phyloP scores from a whole-genome alignment of 2,797 vertebrate species.

The Oreochromis mossambicus region DNA sequence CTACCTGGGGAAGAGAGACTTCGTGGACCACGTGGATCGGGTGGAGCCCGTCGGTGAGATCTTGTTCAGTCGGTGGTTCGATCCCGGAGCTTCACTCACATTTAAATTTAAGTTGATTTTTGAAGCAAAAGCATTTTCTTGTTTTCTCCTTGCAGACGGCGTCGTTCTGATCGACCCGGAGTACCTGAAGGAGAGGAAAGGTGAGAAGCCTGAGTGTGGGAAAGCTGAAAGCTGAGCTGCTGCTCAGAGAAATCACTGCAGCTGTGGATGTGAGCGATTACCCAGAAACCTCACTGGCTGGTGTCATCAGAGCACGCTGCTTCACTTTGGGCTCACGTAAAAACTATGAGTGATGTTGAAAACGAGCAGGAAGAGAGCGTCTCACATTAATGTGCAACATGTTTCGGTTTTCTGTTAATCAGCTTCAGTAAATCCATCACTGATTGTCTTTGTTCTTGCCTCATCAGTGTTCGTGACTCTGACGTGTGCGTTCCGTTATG shows the following conservation, averaged over 20 bases:
- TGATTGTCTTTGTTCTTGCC: not conserved
- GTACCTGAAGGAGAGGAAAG: slow-evolving; percentile 93
- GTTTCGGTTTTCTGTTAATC: not conserved
- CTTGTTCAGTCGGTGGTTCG: not conserved
- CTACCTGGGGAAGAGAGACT: slow-evolving; percentile 95
- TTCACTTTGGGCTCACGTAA: rapidly evolving
- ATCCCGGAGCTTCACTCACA: not conserved
- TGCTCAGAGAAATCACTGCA: not conserved
- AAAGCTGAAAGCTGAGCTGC: not conserved
- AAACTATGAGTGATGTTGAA: not conserved
- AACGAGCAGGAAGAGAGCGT: not conserved
- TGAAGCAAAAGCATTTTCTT: not conserved
- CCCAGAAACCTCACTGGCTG: not conserved
- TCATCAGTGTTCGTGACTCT: slow-evolving; percentile 88
- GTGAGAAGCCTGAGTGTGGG: slow-evolving; percentile 32
- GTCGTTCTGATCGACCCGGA: slow-evolving; percentile 94
- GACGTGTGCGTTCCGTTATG: slow-evolving; percentile 97
- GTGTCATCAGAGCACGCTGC: not conserved
- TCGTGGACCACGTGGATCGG: slow-evolving; percentile 91
- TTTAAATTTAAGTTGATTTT: not conserved
- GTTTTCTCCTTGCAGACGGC: slow-evolving; percentile 76
- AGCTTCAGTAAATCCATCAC: not conserved
- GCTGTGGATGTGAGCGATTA: not conserved
- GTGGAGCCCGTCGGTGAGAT: slow-evolving; percentile 91
- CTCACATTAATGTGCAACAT: not conserved